These are phyloP conservation scores for Coptodon rendalli DNA, from an alignment of 2,113 vertebrate species.

Conservation along the genomic window DNA sequence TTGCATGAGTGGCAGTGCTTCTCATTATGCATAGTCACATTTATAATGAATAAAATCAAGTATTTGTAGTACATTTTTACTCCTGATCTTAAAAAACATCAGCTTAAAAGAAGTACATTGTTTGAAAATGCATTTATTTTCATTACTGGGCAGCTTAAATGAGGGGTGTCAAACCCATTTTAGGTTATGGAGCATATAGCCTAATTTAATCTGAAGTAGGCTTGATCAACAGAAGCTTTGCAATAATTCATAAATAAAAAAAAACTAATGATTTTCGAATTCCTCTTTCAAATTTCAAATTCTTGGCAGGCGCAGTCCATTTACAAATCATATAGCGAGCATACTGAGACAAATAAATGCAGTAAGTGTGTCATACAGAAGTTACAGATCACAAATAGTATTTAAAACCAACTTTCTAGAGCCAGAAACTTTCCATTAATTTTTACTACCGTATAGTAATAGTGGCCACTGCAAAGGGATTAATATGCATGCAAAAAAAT, in stretches of 20 bases:
- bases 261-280: rapidly evolving
- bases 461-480: background rate
- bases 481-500: background rate
- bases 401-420: background rate
- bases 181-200: background rate
- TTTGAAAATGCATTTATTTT: background rate
- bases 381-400: background rate
- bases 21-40: background rate
- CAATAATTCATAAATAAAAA: background rate
- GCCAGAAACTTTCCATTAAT: background rate
- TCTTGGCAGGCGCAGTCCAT: rapidly evolving
- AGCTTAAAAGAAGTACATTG: background rate
- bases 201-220: background rate
- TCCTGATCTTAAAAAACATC: background rate
- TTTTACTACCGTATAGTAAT: background rate
- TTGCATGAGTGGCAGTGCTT: background rate
- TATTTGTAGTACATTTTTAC: background rate
- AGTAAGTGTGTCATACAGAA: background rate
- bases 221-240: background rate
- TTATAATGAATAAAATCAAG: background rate
- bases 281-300: background rate
- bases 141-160: background rate
- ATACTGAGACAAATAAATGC: background rate
- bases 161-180: background rate
- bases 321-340: background rate